Evolutionary conservation across 2,888 invertebrate genomes (phyloP).

Genomic region (Esperia sulphurella): DNA sequence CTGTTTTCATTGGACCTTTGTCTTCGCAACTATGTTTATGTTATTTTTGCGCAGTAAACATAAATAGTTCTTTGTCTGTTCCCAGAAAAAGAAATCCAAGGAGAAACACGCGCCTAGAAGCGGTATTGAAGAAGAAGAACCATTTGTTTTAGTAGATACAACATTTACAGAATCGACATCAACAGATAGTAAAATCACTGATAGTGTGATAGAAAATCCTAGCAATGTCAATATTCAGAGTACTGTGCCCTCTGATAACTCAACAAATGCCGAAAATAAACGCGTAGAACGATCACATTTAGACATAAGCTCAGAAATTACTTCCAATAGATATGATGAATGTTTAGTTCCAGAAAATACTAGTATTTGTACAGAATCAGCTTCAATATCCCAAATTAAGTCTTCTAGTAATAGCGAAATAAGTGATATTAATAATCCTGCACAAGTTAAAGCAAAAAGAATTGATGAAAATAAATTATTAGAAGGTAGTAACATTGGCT

Average conservation of each 20-base stretch:
- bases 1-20: conserved; percentile 8
- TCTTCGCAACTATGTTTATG: conserved; percentile 9
- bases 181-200: background rate
- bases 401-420: background rate
- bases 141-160: conserved; percentile 4
- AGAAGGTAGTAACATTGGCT: background rate
- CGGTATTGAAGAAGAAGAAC: conserved; percentile 4
- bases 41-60: conserved; percentile 26
- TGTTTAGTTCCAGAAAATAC: background rate
- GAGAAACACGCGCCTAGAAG: conserved; percentile 25
- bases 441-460: background rate
- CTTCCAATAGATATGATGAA: background rate
- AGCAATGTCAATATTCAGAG: background rate
- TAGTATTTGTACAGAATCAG: background rate
- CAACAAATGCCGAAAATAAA: too few species aligned
- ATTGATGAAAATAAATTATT: conserved; percentile 5
- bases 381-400: too few species aligned
- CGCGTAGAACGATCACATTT: background rate
- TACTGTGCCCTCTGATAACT: background rate
- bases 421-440: background rate
- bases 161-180: background rate
- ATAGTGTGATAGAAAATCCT: conserved; percentile 6
- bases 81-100: conserved; percentile 61
- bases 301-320: background rate
- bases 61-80: conserved; percentile 15